These are phyloP conservation scores for Orcinus orca DNA, from an alignment of 2,113 vertebrate species.

Conservation along the genomic window DNA sequence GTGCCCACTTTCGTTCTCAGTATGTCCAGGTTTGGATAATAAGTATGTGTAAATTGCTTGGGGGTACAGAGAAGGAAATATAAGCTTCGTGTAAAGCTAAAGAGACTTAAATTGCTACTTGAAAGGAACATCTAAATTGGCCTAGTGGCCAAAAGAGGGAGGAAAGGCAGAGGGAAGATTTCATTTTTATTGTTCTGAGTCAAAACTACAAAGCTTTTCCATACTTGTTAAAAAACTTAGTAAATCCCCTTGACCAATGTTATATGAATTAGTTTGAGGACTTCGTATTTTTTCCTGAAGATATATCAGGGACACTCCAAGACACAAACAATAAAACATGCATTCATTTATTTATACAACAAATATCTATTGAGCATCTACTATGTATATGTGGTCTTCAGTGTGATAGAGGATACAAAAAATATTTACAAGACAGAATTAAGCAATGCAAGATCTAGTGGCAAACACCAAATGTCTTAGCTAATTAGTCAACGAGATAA, in stretches of 20 bases:
- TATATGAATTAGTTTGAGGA: not conserved
- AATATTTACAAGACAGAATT: not conserved
- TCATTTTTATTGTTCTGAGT: constrained; percentile 13
- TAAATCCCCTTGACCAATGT: not conserved
- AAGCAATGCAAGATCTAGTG: not conserved
- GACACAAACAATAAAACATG: not conserved
- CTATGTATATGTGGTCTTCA: not conserved
- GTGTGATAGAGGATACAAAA: not conserved
- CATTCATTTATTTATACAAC: not conserved
- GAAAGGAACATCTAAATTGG: not conserved
- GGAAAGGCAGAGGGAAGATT: not conserved
- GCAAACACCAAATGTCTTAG: not conserved
- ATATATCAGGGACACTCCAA: not conserved
- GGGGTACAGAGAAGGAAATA: not conserved
- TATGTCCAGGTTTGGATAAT: not conserved
- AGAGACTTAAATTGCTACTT: not conserved
- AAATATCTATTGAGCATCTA: not conserved
- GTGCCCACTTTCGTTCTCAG: not conserved
- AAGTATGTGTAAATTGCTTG: not conserved
- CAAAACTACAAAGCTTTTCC: not conserved
- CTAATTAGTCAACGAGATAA: not conserved
- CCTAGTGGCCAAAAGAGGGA: not conserved
- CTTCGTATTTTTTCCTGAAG: not conserved
- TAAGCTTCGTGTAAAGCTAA: not conserved
- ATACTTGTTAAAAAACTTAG: not conserved